Evolutionary conservation across 1,140 invertebrate species (phyloP).

Genomic region (Hetaerina americana): DNA sequence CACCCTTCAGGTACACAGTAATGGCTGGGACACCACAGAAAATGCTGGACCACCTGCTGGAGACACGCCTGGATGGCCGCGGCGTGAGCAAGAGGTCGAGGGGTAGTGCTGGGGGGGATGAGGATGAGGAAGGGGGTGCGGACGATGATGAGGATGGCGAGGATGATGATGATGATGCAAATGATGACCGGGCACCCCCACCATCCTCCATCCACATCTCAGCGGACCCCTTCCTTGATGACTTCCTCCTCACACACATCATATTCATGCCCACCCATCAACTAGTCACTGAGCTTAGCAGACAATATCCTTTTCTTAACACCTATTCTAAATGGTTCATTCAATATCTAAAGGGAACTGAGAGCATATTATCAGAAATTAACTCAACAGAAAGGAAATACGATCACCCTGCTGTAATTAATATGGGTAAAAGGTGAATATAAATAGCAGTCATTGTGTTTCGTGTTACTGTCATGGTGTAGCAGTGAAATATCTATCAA

Average conservation of each 20-base stretch:
- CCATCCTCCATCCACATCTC: slow-evolving; percentile 21
- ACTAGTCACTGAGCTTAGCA: slow-evolving; percentile 59
- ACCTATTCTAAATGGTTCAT: too few species aligned
- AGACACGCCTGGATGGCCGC: slow-evolving; percentile 56
- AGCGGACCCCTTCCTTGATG: slow-evolving; percentile 61
- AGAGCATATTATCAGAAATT: too few species aligned
- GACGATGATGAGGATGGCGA: slow-evolving; percentile 15
- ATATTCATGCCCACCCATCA: slow-evolving; percentile 71
- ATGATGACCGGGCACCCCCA: slow-evolving; percentile 7
- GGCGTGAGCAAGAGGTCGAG: slow-evolving; percentile 19
- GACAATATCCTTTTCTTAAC: slow-evolving; percentile 56
- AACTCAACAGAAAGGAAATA: too few species aligned
- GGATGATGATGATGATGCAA: slow-evolving; percentile 12
- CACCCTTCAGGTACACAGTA: slow-evolving; percentile 58
- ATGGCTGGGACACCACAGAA: slow-evolving; percentile 81
- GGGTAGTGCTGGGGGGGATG: slow-evolving; percentile 19
- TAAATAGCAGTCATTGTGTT: too few species aligned
- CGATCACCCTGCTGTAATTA: too few species aligned
- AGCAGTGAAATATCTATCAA: too few species aligned
- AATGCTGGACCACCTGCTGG: slow-evolving; percentile 75
- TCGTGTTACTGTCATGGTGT: too few species aligned
- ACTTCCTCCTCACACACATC: slow-evolving; percentile 77
- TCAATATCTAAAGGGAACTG: too few species aligned
- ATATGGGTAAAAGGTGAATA: too few species aligned
- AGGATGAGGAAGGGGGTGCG: slow-evolving; percentile 17